Conservation (phyloP, 2,888 invertebrate species). For the Subacronicta megacephala region DNA sequence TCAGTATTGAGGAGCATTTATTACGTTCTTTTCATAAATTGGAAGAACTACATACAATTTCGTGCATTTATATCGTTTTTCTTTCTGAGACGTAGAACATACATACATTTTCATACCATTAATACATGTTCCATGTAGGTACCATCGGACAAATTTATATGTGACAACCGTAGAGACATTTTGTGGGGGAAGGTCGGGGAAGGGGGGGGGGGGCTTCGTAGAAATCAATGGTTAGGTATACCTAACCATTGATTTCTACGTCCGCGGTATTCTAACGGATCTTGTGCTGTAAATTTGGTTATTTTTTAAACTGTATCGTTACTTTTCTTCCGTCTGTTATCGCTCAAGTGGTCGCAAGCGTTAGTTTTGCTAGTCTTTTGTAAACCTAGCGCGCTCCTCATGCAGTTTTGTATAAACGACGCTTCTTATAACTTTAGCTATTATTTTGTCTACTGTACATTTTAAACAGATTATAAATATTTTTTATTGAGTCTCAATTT, state of each 20-base stretch:
- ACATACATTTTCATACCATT: no score
- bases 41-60: no score
- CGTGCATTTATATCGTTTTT: not conserved
- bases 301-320: not conserved
- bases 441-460: constrained; percentile 68
- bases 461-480: constrained; percentile 68
- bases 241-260: no score
- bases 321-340: constrained; percentile 28
- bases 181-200: no score
- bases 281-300: not conserved
- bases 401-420: constrained; percentile 56
- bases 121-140: no score
- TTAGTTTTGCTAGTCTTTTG: constrained; percentile 58
- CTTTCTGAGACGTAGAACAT: no score
- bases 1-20: constrained; percentile 15
- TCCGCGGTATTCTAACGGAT: no score
- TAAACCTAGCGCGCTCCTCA: constrained; percentile 42
- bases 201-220: no score
- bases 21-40: no score
- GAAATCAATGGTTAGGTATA: no score
- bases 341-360: constrained; percentile 41
- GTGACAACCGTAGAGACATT: no score
- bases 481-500: constrained; percentile 65
- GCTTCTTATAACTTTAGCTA: constrained; percentile 53
- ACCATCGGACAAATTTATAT: no score